Base-by-base conservation (phyloP, 2,797 vertebrate species). In the Uromys caudimaculatus region DNA sequence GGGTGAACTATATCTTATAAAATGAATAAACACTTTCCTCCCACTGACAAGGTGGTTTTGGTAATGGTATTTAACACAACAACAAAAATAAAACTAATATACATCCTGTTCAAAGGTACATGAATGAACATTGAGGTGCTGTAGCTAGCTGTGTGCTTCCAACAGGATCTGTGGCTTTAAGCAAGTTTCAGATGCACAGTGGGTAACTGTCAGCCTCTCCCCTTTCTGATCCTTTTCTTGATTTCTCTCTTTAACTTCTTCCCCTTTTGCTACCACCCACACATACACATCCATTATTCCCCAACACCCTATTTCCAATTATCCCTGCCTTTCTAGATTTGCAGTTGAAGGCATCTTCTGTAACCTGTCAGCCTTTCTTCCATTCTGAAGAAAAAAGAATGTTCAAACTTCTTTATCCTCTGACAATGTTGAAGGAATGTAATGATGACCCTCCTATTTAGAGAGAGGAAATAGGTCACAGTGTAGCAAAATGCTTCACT, bases 401-500 rank as follows among this genome's bases (percentile, higher is more conserved):
- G 7, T 21, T 56, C 62, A 8, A 35, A 38, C 71, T 87, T 83
- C 60, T 50, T n/a, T 78, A 10, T 76, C 62, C 60, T 86, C 50
- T 83, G 35, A 9, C n/a, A 93, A 3, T 88, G n/a, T 91, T 41
- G 32, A 27, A 19, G 27, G 19, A 54, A 35, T 76, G 24, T 52
- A 91, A 79, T 56, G 62, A 89, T 35, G 17, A 60, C 85, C 62
- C 67, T 92, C 47, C 52, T 32, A 58, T 56, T 62, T 52, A 67
- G 76, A 89, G 58, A 83, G 24, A 95, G 41, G 24, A 79, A 78
- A 84, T 93, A 54, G 32, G 88, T 81, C 24, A 93, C 62, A 76
- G n/a, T 44, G 9, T 47, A 9, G 19, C 29, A 71, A 32, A 82
- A 56, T 13, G 58, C 94, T 90, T 88, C 44, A 81, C 50, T 96